phyloP scores from a whole-genome alignment of 2,797 vertebrate genomes.

The Glossophaga mutica region DNA sequence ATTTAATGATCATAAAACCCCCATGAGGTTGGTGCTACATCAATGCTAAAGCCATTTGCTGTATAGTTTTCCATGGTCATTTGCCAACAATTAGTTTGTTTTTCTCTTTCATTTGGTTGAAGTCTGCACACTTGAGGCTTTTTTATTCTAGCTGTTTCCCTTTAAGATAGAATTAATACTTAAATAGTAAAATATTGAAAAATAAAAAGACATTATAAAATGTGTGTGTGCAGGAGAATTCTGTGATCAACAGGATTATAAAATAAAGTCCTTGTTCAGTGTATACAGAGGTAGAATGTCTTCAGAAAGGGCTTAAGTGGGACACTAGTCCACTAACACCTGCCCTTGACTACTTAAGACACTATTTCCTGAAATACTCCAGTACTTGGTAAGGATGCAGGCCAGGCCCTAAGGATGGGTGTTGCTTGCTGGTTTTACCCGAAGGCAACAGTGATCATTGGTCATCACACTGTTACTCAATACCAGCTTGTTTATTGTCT shows the following conservation, averaged over 20 bases:
- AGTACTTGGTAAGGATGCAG: not conserved
- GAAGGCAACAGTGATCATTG: not conserved
- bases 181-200: not conserved
- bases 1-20: not conserved
- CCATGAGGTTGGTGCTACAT: not conserved
- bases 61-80: not conserved
- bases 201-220: not conserved
- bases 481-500: not conserved
- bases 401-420: not conserved
- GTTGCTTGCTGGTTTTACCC: not conserved
- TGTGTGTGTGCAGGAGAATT: not conserved
- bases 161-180: not conserved
- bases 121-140: not conserved
- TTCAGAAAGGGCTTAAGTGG: not conserved
- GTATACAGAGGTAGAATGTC: not conserved
- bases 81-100: not conserved
- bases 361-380: not conserved
- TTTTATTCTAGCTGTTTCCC: not conserved
- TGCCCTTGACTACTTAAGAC: not conserved
- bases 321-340: not conserved
- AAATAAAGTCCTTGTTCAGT: not conserved
- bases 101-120: not conserved
- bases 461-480: not conserved
- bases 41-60: not conserved
- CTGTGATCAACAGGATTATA: not conserved